phyloP scores from a whole-genome alignment of 2,797 vertebrate genomes.

The Heliangelus exortis region DNA sequence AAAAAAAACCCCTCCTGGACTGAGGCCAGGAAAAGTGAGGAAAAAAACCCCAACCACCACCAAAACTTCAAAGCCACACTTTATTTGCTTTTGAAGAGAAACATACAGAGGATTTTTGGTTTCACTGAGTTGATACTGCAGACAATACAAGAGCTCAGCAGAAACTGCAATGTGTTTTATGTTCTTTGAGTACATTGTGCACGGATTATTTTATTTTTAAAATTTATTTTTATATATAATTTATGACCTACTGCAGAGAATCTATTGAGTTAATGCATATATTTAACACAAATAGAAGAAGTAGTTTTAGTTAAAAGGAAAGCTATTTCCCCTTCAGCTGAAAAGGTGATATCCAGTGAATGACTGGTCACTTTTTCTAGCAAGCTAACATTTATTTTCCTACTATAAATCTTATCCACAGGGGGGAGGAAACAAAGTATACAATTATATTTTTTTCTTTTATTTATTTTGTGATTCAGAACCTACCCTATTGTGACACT shows the following conservation, averaged over 20 bases:
- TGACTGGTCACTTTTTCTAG: neutral
- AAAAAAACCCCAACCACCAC: rapidly evolving
- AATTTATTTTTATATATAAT: constrained; percentile 51
- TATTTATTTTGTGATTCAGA: neutral
- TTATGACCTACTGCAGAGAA: constrained; percentile 16
- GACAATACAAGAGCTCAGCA: neutral
- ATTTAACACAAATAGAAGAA: constrained; percentile 43
- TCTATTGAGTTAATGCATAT: constrained; percentile 14
- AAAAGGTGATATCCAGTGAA: constrained; percentile 4
- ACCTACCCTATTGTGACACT: neutral
- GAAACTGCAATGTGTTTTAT: neutral
- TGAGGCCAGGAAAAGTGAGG: neutral
- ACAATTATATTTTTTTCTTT: neutral
- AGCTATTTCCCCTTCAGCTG: neutral
- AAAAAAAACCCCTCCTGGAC: neutral
- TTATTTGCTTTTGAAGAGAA: neutral
- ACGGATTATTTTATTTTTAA: neutral
- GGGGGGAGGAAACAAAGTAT: neutral
- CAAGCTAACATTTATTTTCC: constrained; percentile 3
- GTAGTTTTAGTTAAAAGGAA: constrained; percentile 35
- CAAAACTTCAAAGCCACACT: neutral
- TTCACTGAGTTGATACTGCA: neutral
- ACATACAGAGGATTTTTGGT: neutral
- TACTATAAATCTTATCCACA: neutral
- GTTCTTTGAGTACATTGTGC: neutral